Base-by-base conservation (phyloP, 2,113 vertebrate species). In the Callaeas wilsoni region DNA sequence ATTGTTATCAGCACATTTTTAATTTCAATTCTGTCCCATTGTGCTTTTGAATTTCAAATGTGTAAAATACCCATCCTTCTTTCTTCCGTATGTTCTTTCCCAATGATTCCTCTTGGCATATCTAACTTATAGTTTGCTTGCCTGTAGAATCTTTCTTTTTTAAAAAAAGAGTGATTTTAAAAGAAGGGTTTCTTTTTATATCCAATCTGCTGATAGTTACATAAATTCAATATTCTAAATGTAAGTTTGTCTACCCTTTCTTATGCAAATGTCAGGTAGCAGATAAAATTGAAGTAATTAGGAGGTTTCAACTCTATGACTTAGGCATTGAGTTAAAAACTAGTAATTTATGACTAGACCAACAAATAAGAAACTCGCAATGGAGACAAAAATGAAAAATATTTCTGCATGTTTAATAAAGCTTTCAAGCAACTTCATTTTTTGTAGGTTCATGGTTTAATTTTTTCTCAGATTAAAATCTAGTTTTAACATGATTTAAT, bases 111-210 rank as follows among this genome's bases (percentile, higher is more conserved):
- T 32, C 20, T 69, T 87, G 46, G 30, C 23, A 68, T 91, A 46
- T 87, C 57, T 84, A 91, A 93, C 57, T 46, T 89, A 29, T 73
- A 76, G 46, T 65, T 90, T 90, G 53, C 62, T 93, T 90, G 37
- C 57, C 67, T 3, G 3, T 71, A 46, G 23, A 71, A 21, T 87
- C 63, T 78, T 81, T 55, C 26, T 76, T 79, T 71, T 83, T 59
- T 30, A 0, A n/a, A 60, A 59, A 62, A 56, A 33, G 33, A 52
- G 23, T 79, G n/a, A 55, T 71, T 92, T 90, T 12, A 29, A 71
- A 94, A 63, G 55, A 90, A 55, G 64, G 37, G 53, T 87, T 95
- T 95, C n/a, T 94, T 95, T 96, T 95, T 94, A 85, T 94, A 95
- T 82, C 84, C 30, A 87, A 50, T 89, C 87, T 96, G 87, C 76